Percentiles rank a stretch among this genome's conserved stretches.
These are phyloP conservation scores for Eulemur rufifrons DNA, from an alignment of 2,113 vertebrate species.

Conservation along the genomic window DNA sequence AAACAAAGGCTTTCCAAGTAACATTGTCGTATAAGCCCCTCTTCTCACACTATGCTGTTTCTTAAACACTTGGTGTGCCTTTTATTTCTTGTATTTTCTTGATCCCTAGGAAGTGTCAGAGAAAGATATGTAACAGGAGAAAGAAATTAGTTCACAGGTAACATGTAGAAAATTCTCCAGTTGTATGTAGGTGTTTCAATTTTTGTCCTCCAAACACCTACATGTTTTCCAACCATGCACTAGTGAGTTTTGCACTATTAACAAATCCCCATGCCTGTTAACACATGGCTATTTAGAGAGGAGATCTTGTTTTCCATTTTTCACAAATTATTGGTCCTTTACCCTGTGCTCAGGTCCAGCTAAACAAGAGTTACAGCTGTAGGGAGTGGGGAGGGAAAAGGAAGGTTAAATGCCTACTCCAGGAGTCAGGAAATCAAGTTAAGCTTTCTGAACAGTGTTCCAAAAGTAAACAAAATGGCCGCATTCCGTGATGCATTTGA, in stretches of 20 bases:
- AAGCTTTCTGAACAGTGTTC: not conserved
- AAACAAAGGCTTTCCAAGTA: not conserved
- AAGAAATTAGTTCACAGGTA: not conserved
- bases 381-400: not conserved
- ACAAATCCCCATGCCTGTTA: not conserved
- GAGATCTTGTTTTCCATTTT: not conserved
- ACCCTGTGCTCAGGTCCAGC: not conserved
- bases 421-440: not conserved
- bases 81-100: constrained; percentile 1
- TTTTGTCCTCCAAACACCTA: not conserved
- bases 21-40: not conserved
- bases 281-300: not conserved
- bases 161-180: not conserved
- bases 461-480: not conserved
- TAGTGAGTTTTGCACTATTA: not conserved
- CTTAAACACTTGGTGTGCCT: not conserved
- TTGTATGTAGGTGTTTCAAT: not conserved
- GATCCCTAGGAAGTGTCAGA: not conserved
- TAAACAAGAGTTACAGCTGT: not conserved
- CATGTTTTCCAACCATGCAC: not conserved
- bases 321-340: not conserved
- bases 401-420: not conserved
- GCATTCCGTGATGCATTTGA: not conserved
- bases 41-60: not conserved
- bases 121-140: not conserved